Evolutionary conservation across 1,140 invertebrate species (phyloP), one percentile per base, ranked within the genome.

Genomic region (Ceratosolen fusciceps): DNA sequence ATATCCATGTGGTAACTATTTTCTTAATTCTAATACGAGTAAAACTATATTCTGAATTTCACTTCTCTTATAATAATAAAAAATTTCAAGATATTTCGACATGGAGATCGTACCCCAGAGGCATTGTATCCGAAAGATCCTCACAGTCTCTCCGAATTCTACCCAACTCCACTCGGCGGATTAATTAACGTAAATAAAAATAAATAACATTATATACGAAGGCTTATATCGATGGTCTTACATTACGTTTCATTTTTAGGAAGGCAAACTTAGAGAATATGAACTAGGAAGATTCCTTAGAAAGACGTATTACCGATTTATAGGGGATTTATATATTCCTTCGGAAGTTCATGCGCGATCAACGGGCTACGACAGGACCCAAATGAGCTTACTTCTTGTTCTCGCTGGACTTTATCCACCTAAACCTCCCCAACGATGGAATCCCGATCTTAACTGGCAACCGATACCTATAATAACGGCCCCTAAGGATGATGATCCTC

Each of bases 371-470:
- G 90, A 91, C 26, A 87, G 93, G 12, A 93, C 93, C 0, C 92
- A 93, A 85, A 93, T 92, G 92, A 92, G 90, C 4, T 90, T 89
- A 0, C 85, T 92, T 39, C 86, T 92, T 2, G 91, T 91, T 4
- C 82, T 93, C 24, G 90, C 92, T 0, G 92, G 90, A 2, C 80
- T 93, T 70, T 93, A 90, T 82, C 92, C 91, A 60, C 92, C 93
- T 2, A 70, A 83, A 24, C 72, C 81, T 0, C 52, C 79, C 0
- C 91, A 92, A 78, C 82, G 80, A 43, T 93, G 92, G 92, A 88
- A 91, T 77, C 82, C 89, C 16, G 49, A 84, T 29, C 80, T 90
- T 29, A n/a, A 70, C 2, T 90, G 88, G 88, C 82, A 86, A 39
- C 85, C 87, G 1, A 87, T 89, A 79, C 87, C 87, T 1, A 83